Percentiles rank a stretch among this genome's conserved stretches.
Evolutionary conservation across 1,140 invertebrate species (phyloP).

Genomic region (Cheumatopsyche charites): DNA sequence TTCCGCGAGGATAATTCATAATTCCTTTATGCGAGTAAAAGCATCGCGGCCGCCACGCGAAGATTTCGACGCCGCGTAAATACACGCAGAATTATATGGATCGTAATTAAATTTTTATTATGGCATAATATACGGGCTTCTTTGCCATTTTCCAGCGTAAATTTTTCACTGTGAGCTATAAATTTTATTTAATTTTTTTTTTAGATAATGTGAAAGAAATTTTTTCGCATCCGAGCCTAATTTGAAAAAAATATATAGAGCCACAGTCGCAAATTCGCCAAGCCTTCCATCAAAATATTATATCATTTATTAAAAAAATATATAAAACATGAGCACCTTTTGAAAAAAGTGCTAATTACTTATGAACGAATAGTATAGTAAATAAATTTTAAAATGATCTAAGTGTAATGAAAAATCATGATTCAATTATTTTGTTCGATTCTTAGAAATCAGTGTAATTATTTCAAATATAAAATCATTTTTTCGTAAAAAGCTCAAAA

Average conservation of each 20-base stretch:
- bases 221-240: background rate
- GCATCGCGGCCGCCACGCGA: background rate
- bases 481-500: no score
- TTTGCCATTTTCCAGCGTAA: background rate
- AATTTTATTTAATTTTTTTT: background rate
- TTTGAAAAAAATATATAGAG: background rate
- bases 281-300: no score
- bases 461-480: no score
- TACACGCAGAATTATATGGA: background rate
- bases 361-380: no score
- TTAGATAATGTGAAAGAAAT: no score
- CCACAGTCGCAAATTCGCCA: background rate
- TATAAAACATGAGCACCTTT: no score
- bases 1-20: background rate
- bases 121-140: background rate
- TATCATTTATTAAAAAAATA: no score
- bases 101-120: conserved; percentile 11
- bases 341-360: no score
- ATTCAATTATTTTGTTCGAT: no score
- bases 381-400: no score
- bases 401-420: no score
- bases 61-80: background rate
- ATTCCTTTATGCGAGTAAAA: background rate
- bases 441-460: no score
- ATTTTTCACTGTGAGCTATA: background rate